Conservation (phyloP, 1,140 invertebrate genomes). For the Tribolium madens region DNA sequence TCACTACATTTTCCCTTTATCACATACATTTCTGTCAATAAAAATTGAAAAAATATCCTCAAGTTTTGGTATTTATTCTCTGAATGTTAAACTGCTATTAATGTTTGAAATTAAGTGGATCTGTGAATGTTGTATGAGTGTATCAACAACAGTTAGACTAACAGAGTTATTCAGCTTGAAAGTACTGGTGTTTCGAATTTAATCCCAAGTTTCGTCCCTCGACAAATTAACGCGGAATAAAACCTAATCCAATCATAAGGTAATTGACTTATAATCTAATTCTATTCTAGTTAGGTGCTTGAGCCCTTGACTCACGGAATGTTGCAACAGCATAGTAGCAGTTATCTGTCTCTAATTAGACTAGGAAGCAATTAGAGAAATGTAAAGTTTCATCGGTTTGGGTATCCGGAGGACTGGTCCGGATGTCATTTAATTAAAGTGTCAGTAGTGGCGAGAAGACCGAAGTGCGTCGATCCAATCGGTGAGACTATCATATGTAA, state of each 20-base stretch:
- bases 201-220: conserved; percentile 28
- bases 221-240: conserved; percentile 37
- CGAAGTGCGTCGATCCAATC: conserved; percentile 39
- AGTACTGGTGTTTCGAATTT: conserved; percentile 23
- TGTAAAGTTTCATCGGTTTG: conserved; percentile 39
- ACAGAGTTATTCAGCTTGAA: conserved; percentile 6
- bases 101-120: not conserved
- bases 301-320: conserved; percentile 27
- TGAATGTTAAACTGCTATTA: not conserved
- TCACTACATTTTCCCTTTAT: not conserved
- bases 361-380: conserved; percentile 46
- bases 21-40: not conserved
- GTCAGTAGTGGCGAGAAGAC: conserved; percentile 41
- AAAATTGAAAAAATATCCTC: not conserved
- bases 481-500: conserved; percentile 18
- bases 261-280: conserved; percentile 39
- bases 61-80: too few relatives aligned
- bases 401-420: conserved; percentile 21
- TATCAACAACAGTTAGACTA: conserved; percentile 19
- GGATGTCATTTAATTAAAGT: conserved; percentile 46
- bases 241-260: conserved; percentile 38
- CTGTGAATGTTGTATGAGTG: conserved; percentile 11
- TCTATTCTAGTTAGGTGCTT: conserved; percentile 36
- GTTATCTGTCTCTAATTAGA: conserved; percentile 39
- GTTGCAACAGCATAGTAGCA: conserved; percentile 31